Percentiles rank a stretch among this genome's conserved stretches.
Conservation (phyloP, 53 echinoderm and acorn worm genomes). For the Hippasteria phrygiana region DNA sequence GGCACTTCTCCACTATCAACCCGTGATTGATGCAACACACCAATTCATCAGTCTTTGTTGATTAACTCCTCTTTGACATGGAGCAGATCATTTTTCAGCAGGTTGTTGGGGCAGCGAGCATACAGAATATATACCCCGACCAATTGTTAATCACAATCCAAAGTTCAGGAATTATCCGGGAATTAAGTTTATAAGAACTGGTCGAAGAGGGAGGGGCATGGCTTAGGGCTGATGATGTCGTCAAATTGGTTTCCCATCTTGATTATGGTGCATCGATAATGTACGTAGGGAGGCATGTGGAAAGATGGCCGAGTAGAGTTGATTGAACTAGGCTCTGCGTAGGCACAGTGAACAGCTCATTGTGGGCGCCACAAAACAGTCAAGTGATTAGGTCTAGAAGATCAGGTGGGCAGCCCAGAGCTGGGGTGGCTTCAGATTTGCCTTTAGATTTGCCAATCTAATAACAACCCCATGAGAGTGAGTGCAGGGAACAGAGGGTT, state of each 20-base stretch:
- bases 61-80: background rate
- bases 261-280: background rate
- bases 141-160: too few species aligned
- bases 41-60: slow-evolving; percentile 3
- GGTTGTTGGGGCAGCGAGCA: too few species aligned
- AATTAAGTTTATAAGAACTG: background rate
- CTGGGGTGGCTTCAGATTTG: too few species aligned
- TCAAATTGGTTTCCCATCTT: background rate
- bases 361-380: background rate
- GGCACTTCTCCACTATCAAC: background rate
- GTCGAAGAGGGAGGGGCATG: background rate
- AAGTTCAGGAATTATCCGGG: background rate
- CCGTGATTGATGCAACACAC: slow-evolving; percentile 12
- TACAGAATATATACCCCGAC: too few species aligned
- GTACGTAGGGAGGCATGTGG: background rate
- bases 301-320: background rate
- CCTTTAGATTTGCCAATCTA: too few species aligned
- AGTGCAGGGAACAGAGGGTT: too few species aligned
- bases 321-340: slow-evolving; percentile 11
- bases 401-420: too few species aligned
- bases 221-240: background rate
- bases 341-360: background rate
- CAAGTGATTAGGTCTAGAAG: too few species aligned
- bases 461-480: too few species aligned
- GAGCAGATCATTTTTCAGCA: slow-evolving; percentile 1